Evolutionary conservation across 2,888 invertebrate species (phyloP), one percentile per base, ranked within the genome.

Genomic region (Cephalotes varians): DNA sequence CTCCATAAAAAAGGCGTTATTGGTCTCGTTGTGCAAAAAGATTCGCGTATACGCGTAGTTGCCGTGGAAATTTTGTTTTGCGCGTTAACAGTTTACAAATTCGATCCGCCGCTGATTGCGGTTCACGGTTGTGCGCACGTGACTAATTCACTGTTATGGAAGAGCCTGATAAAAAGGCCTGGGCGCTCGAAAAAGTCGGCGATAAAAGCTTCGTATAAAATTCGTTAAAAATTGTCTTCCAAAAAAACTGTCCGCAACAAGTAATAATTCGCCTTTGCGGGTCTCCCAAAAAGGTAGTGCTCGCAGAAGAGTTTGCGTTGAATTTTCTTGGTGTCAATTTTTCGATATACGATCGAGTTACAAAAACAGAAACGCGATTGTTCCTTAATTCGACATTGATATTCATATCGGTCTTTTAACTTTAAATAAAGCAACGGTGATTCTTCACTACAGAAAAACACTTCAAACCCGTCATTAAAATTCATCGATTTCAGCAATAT

Each of bases 151-250:
- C 58, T 80, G 65, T 72, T 85, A 51, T 82, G 86, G 83, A 88
- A 86, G 86, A 81, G 69, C 84, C 65, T 76, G 51, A 37, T 87
- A 88, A 83, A 88, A 88, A 82, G 74, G 64, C 76, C 69, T 76
- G 60, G 60, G 64, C 64, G 67, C 44, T 12, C 76, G 83, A 86
- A 87, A 89, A 87, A 76, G 77, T 87, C 88, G 82, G 71, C 62
- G 67, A 72, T 89, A 89, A 89, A 90, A 85, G 72, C 58, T 81
- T 84, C 51, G 56, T 86, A 88, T 85, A 87, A 89, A 90, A 89
- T 83, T 72, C 51, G n/a, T 80, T 84, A 65, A 85, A 89, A 86
- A 74, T 81, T 73, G 47, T 65, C 51, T 56, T 85, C 79, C 65
- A 83, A 85, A 87, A 87, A 49, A 69, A 64, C 44, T 25, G 37